Evolutionary conservation across 2,113 vertebrate genomes (phyloP).

Genomic region (Oryzias celebensis): DNA sequence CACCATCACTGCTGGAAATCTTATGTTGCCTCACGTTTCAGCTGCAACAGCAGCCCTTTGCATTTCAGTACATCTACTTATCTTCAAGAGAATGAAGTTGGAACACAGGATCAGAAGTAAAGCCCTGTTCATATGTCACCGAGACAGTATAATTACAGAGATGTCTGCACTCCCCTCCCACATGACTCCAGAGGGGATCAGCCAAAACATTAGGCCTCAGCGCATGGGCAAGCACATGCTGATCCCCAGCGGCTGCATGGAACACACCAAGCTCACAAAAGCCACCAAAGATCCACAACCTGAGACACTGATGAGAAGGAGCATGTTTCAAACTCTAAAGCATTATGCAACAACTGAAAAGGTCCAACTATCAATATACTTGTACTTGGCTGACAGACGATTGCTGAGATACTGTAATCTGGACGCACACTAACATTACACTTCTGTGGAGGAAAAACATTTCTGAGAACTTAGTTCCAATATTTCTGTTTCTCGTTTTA

Average conservation of each 20-base stretch:
- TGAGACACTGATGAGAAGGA: background rate
- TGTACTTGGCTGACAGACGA: no score
- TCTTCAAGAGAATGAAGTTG: slow-evolving; percentile 9
- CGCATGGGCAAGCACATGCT: slow-evolving; percentile 15
- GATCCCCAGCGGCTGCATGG: slow-evolving; percentile 22
- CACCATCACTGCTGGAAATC: background rate
- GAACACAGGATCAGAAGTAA: slow-evolving; percentile 36
- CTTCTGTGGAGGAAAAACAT: no score
- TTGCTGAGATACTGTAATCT: no score
- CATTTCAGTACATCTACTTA: slow-evolving; percentile 9
- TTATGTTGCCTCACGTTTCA: background rate
- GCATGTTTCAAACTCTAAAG: no score
- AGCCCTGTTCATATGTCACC: slow-evolving; percentile 53
- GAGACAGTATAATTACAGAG: slow-evolving; percentile 65
- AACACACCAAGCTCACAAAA: background rate
- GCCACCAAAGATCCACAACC: slow-evolving; percentile 24
- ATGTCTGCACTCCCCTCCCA: slow-evolving; percentile 47
- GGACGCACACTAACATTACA: no score
- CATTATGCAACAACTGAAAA: no score
- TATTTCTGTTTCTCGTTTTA: no score
- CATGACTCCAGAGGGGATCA: slow-evolving; percentile 62
- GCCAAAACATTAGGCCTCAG: slow-evolving; percentile 42
- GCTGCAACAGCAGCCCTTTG: background rate
- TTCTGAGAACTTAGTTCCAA: no score
- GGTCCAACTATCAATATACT: no score